Percentiles rank a stretch among this genome's conserved stretches.
Conservation (phyloP, 2,113 vertebrate genomes). For the Sarotherodon lohbergeri region DNA sequence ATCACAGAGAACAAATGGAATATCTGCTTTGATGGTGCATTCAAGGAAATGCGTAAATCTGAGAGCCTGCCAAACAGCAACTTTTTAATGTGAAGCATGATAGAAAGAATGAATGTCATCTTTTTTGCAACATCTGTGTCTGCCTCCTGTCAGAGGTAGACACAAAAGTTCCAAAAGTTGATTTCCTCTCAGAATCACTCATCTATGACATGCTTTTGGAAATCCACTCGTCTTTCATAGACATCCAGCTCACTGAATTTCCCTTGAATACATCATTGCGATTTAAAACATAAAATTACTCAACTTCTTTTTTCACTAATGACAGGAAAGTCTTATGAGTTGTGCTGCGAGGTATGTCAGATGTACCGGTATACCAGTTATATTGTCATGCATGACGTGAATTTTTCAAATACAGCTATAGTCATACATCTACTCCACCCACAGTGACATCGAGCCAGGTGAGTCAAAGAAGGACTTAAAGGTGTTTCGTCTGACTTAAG, state of each 20-base stretch:
- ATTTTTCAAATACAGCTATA: neutral
- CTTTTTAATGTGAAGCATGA: constrained; percentile 11
- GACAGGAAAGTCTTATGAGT: neutral
- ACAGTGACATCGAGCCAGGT: neutral
- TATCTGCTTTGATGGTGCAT: neutral
- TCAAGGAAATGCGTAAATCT: neutral
- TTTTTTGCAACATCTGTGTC: constrained; percentile 18
- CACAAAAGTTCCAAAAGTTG: neutral
- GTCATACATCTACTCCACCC: neutral
- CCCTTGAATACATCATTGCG: neutral
- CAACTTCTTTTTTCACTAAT: neutral
- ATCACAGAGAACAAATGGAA: neutral
- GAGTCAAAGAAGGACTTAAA: neutral
- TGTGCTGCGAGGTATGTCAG: neutral
- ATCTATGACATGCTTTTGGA: neutral
- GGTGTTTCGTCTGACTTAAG: neutral
- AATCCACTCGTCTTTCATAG: neutral
- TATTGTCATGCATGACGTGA: neutral
- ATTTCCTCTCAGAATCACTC: constrained; percentile 2
- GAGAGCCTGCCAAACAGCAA: neutral
- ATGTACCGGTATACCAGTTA: neutral
- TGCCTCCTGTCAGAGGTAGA: neutral
- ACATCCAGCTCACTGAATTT: neutral
- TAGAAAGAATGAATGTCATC: constrained; percentile 18
- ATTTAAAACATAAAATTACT: neutral